Conservation (phyloP, 2,797 vertebrate genomes). For the Trichosurus vulpecula region DNA sequence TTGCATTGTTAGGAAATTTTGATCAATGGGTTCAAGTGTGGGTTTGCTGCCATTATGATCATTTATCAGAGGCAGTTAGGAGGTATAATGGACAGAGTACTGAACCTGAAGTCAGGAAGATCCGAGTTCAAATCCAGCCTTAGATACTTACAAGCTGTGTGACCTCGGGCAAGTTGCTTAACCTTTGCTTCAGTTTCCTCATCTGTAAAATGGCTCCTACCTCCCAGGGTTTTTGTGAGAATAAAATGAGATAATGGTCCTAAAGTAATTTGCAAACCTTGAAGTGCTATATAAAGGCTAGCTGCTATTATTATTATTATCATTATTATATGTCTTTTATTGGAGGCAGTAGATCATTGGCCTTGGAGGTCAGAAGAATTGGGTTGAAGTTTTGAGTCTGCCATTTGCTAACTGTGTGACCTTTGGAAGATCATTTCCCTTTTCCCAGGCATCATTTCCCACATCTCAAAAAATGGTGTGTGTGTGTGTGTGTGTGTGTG, state of each 20-base stretch:
- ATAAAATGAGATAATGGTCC: not conserved
- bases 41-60: not conserved
- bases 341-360: not conserved
- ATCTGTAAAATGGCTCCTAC: not conserved
- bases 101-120: not conserved
- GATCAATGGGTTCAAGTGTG: not conserved
- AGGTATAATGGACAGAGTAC: not conserved
- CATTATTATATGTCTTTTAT: not conserved
- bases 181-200: not conserved
- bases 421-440: not conserved
- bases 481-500: not conserved
- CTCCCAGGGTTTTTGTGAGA: not conserved
- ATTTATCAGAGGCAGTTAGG: not conserved
- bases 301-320: not conserved
- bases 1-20: not conserved
- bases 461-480: not conserved
- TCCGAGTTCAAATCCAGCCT: not conserved
- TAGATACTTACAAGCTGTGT: not conserved
- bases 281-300: not conserved
- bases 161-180: not conserved
- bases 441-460: not conserved
- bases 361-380: not conserved
- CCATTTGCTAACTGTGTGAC: not conserved
- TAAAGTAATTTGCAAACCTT: not conserved
- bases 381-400: not conserved